Conservation (phyloP, 2,113 vertebrate species). For the Circaetus gallicus region DNA sequence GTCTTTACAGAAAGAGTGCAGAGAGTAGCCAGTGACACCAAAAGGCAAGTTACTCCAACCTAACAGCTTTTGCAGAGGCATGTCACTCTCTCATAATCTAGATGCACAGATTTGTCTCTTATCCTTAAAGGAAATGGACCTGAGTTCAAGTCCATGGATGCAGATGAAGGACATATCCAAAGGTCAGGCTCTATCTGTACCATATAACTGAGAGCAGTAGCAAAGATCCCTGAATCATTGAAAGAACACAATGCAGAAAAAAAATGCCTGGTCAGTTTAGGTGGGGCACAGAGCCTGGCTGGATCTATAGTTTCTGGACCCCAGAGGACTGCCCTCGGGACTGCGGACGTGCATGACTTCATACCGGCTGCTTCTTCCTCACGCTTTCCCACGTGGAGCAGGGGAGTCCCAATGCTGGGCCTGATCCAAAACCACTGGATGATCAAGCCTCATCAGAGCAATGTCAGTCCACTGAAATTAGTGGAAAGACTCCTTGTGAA, state of each 20-base stretch:
- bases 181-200: neutral
- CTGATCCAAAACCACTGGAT: neutral
- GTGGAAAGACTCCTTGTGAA: neutral
- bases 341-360: rapidly evolving
- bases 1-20: neutral
- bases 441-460: neutral
- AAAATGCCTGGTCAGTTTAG: neutral
- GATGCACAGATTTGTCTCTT: neutral
- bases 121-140: neutral
- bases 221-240: neutral
- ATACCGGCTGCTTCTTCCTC: neutral
- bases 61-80: neutral
- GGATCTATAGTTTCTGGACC: neutral
- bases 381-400: neutral
- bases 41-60: neutral
- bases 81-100: neutral
- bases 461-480: neutral
- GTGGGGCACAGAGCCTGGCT: neutral
- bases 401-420: neutral
- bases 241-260: neutral
- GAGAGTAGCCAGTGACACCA: neutral
- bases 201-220: neutral
- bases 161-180: neutral
- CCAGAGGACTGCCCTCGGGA: neutral
- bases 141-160: neutral